Base-by-base conservation (phyloP, 2,113 vertebrate species). In the Gallinago media region DNA sequence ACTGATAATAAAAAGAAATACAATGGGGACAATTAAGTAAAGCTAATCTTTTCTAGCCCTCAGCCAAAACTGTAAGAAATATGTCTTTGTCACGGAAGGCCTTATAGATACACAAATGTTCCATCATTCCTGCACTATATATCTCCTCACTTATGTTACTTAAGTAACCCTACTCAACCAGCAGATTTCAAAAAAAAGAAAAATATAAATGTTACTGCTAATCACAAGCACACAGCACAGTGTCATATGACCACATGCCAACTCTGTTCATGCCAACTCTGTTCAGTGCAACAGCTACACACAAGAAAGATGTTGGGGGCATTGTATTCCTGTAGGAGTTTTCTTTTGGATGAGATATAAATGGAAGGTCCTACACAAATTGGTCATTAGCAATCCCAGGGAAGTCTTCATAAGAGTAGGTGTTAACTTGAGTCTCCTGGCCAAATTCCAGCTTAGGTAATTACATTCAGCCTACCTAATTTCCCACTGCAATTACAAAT, bases 401-500 rank as follows among this genome's bases (percentile, higher is more conserved):
- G 46, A 93, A 90, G 67, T 92, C 74, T 80, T 92, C 55, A 47
- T 62, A 85, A 59, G 75, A 70, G 62, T 77, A 94, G 82, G 74
- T 94, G 85, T 83, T 96, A 97, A 93, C 85, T 92, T 94, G 27
- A 76, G 85, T 95, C 89, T 96, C 71, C 92, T 96, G 93, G 96
- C 67, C 93, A 90, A 93, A 96, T 90, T 97, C 94, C 93, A 96
- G 78, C 71, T 88, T 92, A 96, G 94, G 96, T 95, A 97, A 97
- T 96, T 96, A 92, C 93, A 95, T 90, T 95, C 90, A 95, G 88
- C 93, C 93, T 90, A 96, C 90, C 84, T 96, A 94, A 96, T 97
- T 96, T 97, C 93, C 93, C 93, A 80, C 78, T 96, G 92, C 96
- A 97, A 96, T 96, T 97, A 97, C 93, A 93, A 93, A 93, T 93